Conservation (phyloP, 2,888 invertebrate genomes). For the Brenthis hecate region DNA sequence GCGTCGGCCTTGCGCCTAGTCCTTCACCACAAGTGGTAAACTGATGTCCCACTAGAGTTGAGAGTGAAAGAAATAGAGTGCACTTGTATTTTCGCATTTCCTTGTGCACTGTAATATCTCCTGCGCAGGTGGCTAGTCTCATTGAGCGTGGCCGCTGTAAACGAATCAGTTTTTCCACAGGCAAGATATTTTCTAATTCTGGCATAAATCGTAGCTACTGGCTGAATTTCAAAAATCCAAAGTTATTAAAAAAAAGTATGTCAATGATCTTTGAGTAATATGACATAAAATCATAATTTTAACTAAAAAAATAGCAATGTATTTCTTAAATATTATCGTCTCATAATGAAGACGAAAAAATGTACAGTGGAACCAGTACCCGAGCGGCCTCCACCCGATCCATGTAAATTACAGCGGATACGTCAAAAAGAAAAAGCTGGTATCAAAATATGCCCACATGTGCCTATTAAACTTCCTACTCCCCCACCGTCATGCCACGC, state of each 20-base stretch:
- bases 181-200: too few relatives aligned
- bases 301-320: conserved; percentile 17
- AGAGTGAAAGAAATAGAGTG: too few relatives aligned
- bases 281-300: not conserved
- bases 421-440: conserved; percentile 53
- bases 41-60: too few relatives aligned
- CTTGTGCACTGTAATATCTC: too few relatives aligned
- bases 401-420: conserved; percentile 53
- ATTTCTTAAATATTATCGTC: conserved; percentile 36
- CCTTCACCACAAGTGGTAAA: too few relatives aligned
- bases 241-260: not conserved
- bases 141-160: too few relatives aligned
- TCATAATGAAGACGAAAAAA: conserved; percentile 57
- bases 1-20: too few relatives aligned
- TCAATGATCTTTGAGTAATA: not conserved
- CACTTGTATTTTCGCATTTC: too few relatives aligned
- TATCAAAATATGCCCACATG: conserved; percentile 54
- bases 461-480: conserved; percentile 46
- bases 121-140: too few relatives aligned
- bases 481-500: conserved; percentile 52
- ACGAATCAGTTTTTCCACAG: too few relatives aligned
- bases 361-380: conserved; percentile 52
- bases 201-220: too few relatives aligned
- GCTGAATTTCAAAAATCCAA: too few relatives aligned
- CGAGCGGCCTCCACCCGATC: conserved; percentile 51